Evolutionary conservation across 2,113 vertebrate genomes (phyloP), one percentile per base, ranked within the genome.

Genomic region (Dicentrarchus labrax): DNA sequence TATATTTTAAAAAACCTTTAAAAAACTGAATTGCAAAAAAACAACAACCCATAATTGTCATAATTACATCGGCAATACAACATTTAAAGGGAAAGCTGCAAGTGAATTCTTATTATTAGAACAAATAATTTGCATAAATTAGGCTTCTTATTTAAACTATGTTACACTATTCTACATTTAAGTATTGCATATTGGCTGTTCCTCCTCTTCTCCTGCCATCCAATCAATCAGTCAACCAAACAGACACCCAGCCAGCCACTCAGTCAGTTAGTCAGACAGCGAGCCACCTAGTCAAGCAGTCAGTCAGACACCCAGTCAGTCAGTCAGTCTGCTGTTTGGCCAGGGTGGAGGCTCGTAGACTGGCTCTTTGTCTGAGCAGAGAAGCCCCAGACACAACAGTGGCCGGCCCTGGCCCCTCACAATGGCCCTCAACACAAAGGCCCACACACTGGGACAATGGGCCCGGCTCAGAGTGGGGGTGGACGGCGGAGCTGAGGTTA

Each of bases 371-470:
- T 95, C 90, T 93, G 80, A 51, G 73, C 90, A 86, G 83, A 77
- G 85, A 85, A 92, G 90, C 81, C 91, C 92, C 94, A 95, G 94
- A 95, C 95, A 95, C 94, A 96, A 95, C 95, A 95, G 93, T 90
- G 90, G 79, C 82, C 74, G 41, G 90, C 76, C 87, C 82, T 51
- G 72, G 88, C 83, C 85, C 85, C 93, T 90, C 91, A 94, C 93
- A 93, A 94, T 93, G 88, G 89, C 85, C 71, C 62, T 86, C 75
- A 76, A 83, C 83, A 94, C 93, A 95, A 95, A 93, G 89, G 76
- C 86, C 84, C 93, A 92, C 92, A 93, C 86, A 92, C 86, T 78
- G 81, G 92, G 90, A 95, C 93, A 96, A 95, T 94, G 86, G 89
- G 77, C 59, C 48, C 53, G 45, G 87, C 91, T 88, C 83, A 75